Conservation (phyloP, 1,140 invertebrate species). For the Ectropis grisescens region DNA sequence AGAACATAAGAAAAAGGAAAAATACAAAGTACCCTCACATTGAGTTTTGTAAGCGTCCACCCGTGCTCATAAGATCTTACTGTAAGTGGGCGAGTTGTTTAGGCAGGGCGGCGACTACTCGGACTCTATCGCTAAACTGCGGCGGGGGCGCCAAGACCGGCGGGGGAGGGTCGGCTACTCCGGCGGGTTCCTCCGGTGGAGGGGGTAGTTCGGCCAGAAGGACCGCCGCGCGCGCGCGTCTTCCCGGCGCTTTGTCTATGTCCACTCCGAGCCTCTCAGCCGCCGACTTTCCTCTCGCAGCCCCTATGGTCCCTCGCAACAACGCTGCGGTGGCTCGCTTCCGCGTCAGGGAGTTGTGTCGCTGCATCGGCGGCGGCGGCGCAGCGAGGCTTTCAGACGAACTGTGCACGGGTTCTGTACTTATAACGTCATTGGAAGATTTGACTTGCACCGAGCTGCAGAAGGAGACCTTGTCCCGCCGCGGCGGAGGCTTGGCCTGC, state of each 20-base stretch:
- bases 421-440: constrained; percentile 67
- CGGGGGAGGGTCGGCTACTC: constrained; percentile 37
- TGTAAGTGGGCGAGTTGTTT: constrained; percentile 68
- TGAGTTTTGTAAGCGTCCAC: too few relatives aligned
- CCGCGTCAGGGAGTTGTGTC: constrained; percentile 72
- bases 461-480: constrained; percentile 67
- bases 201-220: constrained; percentile 85
- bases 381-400: constrained; percentile 50
- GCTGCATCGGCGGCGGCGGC: constrained; percentile 56
- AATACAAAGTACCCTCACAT: too few relatives aligned
- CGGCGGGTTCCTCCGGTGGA: constrained; percentile 81
- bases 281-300: constrained; percentile 43
- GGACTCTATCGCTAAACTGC: constrained; percentile 80
- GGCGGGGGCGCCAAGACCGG: constrained; percentile 77
- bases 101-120: constrained; percentile 85
- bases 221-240: constrained; percentile 70
- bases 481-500: constrained; percentile 27
- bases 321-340: constrained; percentile 70
- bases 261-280: constrained; percentile 61
- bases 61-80: constrained; percentile 3
- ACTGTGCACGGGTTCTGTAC: constrained; percentile 64
- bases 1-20: too few relatives aligned
- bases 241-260: constrained; percentile 37
- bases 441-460: constrained; percentile 64
- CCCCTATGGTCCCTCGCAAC: constrained; percentile 46